Percentiles rank a stretch among this genome's conserved stretches.
These are phyloP conservation scores for Yponomeuta evonymella DNA, from an alignment of 2,888 invertebrate species.

Conservation along the genomic window DNA sequence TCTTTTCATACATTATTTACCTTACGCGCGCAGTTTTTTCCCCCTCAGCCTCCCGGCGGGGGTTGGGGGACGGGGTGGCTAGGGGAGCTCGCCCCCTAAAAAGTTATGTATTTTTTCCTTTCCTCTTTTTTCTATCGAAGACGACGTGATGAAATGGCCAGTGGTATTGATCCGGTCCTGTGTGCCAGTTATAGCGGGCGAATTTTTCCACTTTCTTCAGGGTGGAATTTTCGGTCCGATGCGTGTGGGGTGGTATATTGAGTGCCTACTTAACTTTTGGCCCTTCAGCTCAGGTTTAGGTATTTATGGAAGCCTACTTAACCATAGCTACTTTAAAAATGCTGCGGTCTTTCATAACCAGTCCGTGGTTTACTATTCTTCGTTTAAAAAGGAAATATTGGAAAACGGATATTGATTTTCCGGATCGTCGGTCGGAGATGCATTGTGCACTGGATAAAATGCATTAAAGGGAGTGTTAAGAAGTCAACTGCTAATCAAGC, in stretches of 20 bases:
- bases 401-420: too few relatives aligned
- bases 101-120: conserved; percentile 73
- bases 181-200: conserved; percentile 5
- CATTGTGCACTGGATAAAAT: too few relatives aligned
- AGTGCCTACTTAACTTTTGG: neutral
- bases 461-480: too few relatives aligned
- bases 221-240: neutral
- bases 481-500: too few relatives aligned
- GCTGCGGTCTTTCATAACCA: too few relatives aligned
- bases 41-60: conserved; percentile 25
- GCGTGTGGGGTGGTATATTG: neutral
- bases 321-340: too few relatives aligned
- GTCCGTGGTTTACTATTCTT: too few relatives aligned
- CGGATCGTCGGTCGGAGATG: too few relatives aligned
- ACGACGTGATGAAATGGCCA: conserved; percentile 65
- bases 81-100: conserved; percentile 65
- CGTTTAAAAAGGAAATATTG: too few relatives aligned
- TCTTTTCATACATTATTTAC: conserved; percentile 44
- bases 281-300: neutral
- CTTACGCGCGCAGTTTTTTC: conserved; percentile 36
- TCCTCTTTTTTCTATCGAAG: conserved; percentile 69
- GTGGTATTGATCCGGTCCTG: conserved; percentile 61
- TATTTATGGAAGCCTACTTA: too few relatives aligned
- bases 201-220: conserved; percentile 3
- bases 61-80: conserved; percentile 34